Evolutionary conservation across 1,140 invertebrate genomes (phyloP).

Genomic region (Drosophila obscura): DNA sequence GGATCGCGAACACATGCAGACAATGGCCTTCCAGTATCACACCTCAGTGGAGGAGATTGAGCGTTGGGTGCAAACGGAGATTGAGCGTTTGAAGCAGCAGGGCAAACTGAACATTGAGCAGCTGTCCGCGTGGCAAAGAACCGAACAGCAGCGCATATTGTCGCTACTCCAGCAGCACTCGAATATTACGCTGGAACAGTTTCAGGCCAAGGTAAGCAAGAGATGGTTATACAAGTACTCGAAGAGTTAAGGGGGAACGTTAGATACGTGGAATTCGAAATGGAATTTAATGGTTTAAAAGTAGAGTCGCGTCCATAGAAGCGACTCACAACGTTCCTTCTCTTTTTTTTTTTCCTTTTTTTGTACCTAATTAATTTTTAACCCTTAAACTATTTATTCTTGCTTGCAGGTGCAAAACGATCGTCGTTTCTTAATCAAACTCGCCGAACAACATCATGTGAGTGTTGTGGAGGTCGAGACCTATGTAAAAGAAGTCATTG

Average conservation of each 20-base stretch:
- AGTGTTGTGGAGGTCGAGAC: slow-evolving; percentile 70
- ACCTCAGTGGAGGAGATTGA: slow-evolving; percentile 80
- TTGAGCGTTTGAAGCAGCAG: slow-evolving; percentile 67
- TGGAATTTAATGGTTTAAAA: no score
- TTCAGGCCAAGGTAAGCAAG: slow-evolving; percentile 62
- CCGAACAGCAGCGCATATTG: slow-evolving; percentile 71
- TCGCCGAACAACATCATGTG: slow-evolving; percentile 78
- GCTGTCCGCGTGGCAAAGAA: slow-evolving; percentile 72
- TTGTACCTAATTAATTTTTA: no score
- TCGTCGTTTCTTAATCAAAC: slow-evolving; percentile 61
- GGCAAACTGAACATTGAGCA: slow-evolving; percentile 77
- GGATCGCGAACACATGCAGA: slow-evolving; percentile 81
- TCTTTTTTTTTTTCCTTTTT: background rate
- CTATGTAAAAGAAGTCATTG: slow-evolving; percentile 73
- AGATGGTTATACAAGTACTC: background rate
- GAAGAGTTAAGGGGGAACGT: no score
- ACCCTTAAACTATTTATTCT: background rate
- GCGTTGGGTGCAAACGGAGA: slow-evolving; percentile 71
- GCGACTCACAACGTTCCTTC: no score
- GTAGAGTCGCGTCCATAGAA: no score
- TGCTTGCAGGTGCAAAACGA: slow-evolving; percentile 63
- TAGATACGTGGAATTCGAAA: no score
- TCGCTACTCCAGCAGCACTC: slow-evolving; percentile 67
- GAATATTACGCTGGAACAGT: slow-evolving; percentile 73
- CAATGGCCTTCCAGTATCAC: slow-evolving; percentile 81